Evolutionary conservation across 2,797 vertebrate species (phyloP).

Genomic region (Setipinna tenuifilis): DNA sequence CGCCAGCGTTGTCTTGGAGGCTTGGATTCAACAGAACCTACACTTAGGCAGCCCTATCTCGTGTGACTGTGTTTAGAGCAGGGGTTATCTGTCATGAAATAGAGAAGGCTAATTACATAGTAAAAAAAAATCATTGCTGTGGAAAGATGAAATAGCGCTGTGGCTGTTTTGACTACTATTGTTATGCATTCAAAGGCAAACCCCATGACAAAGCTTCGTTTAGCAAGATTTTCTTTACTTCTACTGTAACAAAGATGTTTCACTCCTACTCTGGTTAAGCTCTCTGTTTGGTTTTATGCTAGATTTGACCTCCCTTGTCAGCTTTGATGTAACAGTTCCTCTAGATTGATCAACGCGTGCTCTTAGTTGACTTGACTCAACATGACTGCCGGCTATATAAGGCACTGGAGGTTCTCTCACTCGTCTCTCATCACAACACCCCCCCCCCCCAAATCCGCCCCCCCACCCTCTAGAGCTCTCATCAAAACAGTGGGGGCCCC

Average conservation of each 20-base stretch:
- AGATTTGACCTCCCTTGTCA: background rate
- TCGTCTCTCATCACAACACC: background rate
- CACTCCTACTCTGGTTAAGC: background rate
- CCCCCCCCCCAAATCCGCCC: too few species aligned
- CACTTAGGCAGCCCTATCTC: constrained; percentile 18
- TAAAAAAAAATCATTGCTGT: constrained; percentile 18
- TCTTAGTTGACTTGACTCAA: background rate
- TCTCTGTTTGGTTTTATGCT: background rate
- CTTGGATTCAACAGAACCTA: background rate
- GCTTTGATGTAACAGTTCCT: background rate
- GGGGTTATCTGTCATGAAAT: constrained; percentile 5
- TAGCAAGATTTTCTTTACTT: background rate
- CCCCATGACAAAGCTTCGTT: background rate
- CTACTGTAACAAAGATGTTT: background rate
- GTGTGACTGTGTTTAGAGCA: constrained; percentile 7
- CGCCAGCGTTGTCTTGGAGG: background rate
- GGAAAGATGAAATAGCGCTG: constrained; percentile 28
- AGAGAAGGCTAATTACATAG: background rate
- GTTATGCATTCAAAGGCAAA: background rate
- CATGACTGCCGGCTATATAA: background rate
- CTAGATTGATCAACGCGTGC: background rate
- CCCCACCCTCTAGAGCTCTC: background rate
- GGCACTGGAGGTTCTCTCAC: background rate
- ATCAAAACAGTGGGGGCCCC: constrained; percentile 8
- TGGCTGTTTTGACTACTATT: constrained; percentile 25